Evolutionary conservation across 2,888 invertebrate genomes (phyloP).

Genomic region (Strigamia transsilvanica): DNA sequence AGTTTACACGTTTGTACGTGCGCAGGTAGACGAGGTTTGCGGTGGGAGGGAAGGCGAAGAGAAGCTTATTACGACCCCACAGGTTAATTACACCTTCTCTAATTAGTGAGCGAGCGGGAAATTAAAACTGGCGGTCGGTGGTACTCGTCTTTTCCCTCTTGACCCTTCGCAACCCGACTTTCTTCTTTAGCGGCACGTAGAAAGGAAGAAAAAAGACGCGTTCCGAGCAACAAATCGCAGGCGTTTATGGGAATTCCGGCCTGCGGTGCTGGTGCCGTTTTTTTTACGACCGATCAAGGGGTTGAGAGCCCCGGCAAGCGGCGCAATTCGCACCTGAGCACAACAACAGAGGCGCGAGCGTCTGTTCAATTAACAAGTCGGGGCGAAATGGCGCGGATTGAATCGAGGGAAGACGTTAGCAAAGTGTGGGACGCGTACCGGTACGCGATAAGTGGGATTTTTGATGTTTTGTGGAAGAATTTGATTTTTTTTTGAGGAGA

Average conservation of each 20-base stretch:
- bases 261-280: constrained; percentile 31
- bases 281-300: constrained; percentile 48
- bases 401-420: not conserved
- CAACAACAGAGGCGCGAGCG: not conserved
- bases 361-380: constrained; percentile 35
- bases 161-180: constrained; percentile 39
- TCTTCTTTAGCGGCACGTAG: constrained; percentile 10
- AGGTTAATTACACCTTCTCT: constrained; percentile 43
- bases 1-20: not conserved
- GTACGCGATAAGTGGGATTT: too few species aligned
- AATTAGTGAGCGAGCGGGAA: constrained; percentile 48
- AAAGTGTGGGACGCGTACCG: too few species aligned
- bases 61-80: constrained; percentile 25
- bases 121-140: constrained; percentile 49
- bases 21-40: not conserved
- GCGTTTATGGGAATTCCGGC: constrained; percentile 47
- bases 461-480: too few species aligned
- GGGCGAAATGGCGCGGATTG: not conserved
- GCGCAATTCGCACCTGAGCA: constrained; percentile 37
- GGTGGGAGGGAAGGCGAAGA: not conserved
- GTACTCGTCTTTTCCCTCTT: constrained; percentile 40
- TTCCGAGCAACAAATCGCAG: constrained; percentile 26
- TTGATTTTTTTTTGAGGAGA: too few species aligned
- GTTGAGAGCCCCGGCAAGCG: constrained; percentile 31
- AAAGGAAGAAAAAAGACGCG: not conserved